Percentiles rank a stretch among this genome's conserved stretches.
These are phyloP conservation scores for Hyla sarda DNA, from an alignment of 2,113 vertebrate genomes.

Conservation along the genomic window DNA sequence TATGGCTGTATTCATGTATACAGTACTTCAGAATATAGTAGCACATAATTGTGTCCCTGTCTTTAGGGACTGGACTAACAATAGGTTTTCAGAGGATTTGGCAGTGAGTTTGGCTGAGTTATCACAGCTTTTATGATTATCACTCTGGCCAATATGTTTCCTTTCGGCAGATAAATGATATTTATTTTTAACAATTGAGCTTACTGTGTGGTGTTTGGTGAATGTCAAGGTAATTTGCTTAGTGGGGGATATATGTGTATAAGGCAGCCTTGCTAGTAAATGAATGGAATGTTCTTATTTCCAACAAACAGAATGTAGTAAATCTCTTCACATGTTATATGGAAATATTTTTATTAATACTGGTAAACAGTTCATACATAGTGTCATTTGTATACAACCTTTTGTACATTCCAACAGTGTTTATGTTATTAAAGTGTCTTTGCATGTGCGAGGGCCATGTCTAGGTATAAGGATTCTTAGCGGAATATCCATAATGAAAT, in stretches of 20 bases:
- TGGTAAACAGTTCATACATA: too few relatives aligned
- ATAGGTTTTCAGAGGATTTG: conserved; percentile 8
- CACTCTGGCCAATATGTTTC: too few relatives aligned
- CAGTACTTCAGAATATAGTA: too few relatives aligned
- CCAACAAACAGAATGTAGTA: too few relatives aligned
- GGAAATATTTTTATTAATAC: background rate
- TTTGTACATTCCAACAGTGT: background rate
- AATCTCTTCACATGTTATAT: too few relatives aligned
- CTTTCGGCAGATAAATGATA: too few relatives aligned
- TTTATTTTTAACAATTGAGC: too few relatives aligned
- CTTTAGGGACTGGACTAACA: conserved; percentile 14
- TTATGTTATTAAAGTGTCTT: background rate
- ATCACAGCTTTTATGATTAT: conserved; percentile 26
- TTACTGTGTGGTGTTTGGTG: too few relatives aligned
- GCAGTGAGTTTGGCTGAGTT: background rate
- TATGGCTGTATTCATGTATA: too few relatives aligned
- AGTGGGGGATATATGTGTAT: background rate
- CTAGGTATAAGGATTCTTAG: background rate
- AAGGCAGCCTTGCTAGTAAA: too few relatives aligned
- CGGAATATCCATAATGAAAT: background rate
- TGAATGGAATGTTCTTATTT: background rate
- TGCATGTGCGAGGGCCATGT: background rate
- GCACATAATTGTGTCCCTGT: too few relatives aligned
- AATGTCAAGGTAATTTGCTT: background rate
- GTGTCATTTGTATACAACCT: background rate